Evolutionary conservation across 1,140 invertebrate species (phyloP), one percentile per base, ranked within the genome.

Genomic region (Glossosoma conforme): DNA sequence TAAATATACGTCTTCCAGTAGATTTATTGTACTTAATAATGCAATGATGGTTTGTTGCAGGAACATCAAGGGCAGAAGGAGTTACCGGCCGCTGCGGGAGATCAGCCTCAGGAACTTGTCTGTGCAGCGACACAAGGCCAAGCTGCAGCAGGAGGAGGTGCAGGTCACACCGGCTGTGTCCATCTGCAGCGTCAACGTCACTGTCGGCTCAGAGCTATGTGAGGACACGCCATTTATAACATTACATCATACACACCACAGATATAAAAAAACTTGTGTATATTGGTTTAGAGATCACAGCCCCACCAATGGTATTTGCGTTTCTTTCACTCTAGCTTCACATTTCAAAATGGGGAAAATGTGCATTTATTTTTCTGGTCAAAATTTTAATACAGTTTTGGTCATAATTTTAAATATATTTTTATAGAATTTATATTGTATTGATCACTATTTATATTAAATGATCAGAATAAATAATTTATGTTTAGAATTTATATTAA

Each of bases 121-220:
- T 0, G 53, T 38, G 11, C 49, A 44, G 37, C 30, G 57, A 42
- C 53, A 56, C 3, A 43, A 22, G 35, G 25, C 9, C 2, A 32
- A 3, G 14, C 35, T 13, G 1, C 40, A n/a, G 3, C 30, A 24
- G 10, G 6, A 9, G 4, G 28, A 46, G 11, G 38, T 9, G 13
- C 17, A 40, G n/a, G 45, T 44, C 14, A 24, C 14, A 11, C 33
- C 30, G 20, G 49, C 36, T 5, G 19, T 25, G 10, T 48, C 50
- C 8, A 33, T 52, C 17, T 54, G 56, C 48, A 59, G 57, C 22
- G 49, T 47, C 14, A 59, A 59, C 21, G 57, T 49, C 24, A 59
- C 57, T 3, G 36, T 43, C 4, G 57, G 57, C 17, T 57, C 55
- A 20, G 43, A 53, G n/a, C 18, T 42, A 43, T 21, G 54, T 56